Conservation (phyloP, 2,113 vertebrate genomes). For the Mystacornis crossleyi region DNA sequence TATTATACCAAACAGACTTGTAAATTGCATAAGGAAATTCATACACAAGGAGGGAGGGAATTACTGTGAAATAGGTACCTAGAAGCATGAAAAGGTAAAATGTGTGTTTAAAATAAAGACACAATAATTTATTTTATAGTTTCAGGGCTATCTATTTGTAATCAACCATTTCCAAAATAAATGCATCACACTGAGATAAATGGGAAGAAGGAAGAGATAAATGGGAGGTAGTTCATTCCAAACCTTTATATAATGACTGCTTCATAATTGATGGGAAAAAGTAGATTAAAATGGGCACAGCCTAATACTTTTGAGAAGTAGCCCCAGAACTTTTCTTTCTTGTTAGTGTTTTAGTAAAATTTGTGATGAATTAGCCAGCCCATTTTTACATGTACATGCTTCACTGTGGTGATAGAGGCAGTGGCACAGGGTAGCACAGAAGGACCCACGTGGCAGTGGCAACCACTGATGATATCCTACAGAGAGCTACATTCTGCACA, state of each 20-base stretch:
- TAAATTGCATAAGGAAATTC: slow-evolving; percentile 40
- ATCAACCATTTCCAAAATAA: slow-evolving; percentile 24
- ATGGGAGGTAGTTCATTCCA: background rate
- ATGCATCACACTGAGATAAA: slow-evolving; percentile 22
- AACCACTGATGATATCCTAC: background rate
- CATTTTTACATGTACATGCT: background rate
- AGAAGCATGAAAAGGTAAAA: slow-evolving; percentile 7
- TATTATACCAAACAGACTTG: background rate
- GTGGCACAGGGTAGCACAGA: background rate
- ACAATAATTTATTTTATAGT: background rate
- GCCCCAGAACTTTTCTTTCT: background rate
- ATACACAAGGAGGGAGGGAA: slow-evolving; percentile 1
- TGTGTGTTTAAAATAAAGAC: slow-evolving; percentile 7
- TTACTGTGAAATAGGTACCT: background rate
- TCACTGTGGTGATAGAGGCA: background rate
- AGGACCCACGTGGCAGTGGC: background rate
- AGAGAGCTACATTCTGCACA: background rate
- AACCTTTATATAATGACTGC: background rate
- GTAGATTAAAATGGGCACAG: background rate
- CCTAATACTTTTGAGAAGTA: background rate
- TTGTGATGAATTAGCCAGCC: background rate
- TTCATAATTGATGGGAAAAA: background rate
- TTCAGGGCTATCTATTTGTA: slow-evolving; percentile 33
- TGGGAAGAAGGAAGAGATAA: background rate
- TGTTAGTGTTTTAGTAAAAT: background rate